Percentiles rank a stretch among this genome's conserved stretches.
Evolutionary conservation across 2,113 vertebrate species (phyloP).

Genomic region (Campylomormyrus numenius): DNA sequence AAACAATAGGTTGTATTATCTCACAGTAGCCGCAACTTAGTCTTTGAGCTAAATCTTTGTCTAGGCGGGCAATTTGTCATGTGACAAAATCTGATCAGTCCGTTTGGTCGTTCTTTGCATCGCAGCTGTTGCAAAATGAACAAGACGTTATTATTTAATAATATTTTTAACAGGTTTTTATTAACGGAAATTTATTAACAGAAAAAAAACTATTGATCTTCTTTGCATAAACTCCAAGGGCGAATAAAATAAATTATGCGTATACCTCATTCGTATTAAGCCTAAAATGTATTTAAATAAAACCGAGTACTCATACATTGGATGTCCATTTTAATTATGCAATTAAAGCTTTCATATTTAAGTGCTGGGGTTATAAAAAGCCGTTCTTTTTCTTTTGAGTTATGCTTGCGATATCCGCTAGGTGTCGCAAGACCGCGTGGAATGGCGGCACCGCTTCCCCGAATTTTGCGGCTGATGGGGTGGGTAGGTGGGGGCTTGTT

Average conservation of each 20-base stretch:
- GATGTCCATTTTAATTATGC: neutral
- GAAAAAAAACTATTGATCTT: neutral
- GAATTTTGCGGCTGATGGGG: conserved; percentile 33
- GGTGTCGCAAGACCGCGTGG: conserved; percentile 40
- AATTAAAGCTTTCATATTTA: neutral
- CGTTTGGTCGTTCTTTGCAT: neutral
- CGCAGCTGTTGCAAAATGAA: neutral
- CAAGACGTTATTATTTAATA: neutral
- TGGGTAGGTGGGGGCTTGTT: conserved; percentile 39
- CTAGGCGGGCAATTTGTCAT: neutral
- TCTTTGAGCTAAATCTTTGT: neutral
- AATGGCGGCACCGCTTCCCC: conserved; percentile 23
- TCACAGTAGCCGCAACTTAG: neutral
- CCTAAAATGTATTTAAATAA: neutral
- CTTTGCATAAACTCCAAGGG: neutral
- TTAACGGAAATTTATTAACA: neutral
- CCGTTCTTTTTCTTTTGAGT: neutral
- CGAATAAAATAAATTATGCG: neutral
- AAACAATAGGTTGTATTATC: neutral
- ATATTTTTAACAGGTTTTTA: neutral
- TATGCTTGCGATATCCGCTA: conserved; percentile 27
- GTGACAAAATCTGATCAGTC: neutral
- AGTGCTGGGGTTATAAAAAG: neutral
- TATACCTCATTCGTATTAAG: neutral
- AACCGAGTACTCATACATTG: neutral